Base-by-base conservation (phyloP, 2,888 invertebrate genomes). In the Anorthoa munda region DNA sequence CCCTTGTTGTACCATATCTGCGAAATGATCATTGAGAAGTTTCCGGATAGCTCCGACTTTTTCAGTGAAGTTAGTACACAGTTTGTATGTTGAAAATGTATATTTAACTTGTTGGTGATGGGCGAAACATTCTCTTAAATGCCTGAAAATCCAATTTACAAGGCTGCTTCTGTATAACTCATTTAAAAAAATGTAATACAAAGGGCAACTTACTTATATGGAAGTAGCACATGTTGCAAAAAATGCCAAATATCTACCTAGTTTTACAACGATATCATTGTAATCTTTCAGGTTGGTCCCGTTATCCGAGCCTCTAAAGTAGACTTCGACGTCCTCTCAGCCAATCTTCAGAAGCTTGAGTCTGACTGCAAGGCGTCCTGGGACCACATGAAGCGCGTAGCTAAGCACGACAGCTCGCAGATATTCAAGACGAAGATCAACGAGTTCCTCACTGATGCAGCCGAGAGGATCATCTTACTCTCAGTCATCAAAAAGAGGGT, bases 1-100 rank as follows among this genome's bases (percentile, higher is more conserved):
- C 99, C 99, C 11, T 96, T 99, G 77, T 97, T 99, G 77, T 99
- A 99, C 94, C 99, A 99, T 94, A 97, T 99, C 83, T 99, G 99
- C 93, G 98, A 99, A 94, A 99, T 99, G 97, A 99, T 99, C 79
- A 98, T 99, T 97, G 99, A 99, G 91, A 98, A 99, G 93, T 99
- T 98, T 94, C 98, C 99, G 1, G 99, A 99, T 86, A 98, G 99
- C 26, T 98, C 99, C 23, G 99, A 99, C 97, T 97, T 99, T 84
- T 99, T 99, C 95, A 99, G 99, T 65, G 99, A 99, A 97, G 99
- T 98, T 94, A 94, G 89, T 87, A 75, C 69, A 45, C 69, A 67
- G 55, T 67, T 77, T 79, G 73, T 76, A 75, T 75, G 51, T 76
- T 56, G 72, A 79, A 48, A 55, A n/a, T 79, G 63, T 67, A 63